Evolutionary conservation across 2,113 vertebrate species (phyloP).

Genomic region (Echinops telfairi): DNA sequence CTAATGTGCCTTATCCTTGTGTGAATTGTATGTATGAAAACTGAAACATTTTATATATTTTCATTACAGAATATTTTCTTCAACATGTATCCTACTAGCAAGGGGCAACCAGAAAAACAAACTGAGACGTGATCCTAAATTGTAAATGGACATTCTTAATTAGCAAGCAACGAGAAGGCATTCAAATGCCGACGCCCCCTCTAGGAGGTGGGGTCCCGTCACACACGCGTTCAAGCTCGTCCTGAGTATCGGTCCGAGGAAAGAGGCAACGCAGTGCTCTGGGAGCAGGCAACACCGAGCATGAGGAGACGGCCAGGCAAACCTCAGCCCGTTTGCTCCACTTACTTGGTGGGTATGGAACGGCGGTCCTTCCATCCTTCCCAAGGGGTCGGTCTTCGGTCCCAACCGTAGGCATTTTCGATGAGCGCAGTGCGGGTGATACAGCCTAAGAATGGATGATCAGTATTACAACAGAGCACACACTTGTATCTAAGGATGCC

Average conservation of each 20-base stretch:
- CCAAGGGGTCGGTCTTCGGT: slow-evolving; percentile 94
- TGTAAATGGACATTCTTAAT: slow-evolving; percentile 18
- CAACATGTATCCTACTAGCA: background rate
- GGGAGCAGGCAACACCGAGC: background rate
- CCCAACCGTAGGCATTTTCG: slow-evolving; percentile 89
- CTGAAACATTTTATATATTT: background rate
- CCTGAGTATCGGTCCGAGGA: background rate
- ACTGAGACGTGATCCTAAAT: slow-evolving; percentile 8
- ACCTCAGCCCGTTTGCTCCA: background rate
- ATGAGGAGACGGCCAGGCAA: background rate
- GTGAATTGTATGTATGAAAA: slow-evolving; percentile 37
- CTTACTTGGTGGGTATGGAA: slow-evolving; percentile 97
- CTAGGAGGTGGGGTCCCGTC: background rate
- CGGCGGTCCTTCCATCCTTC: slow-evolving; percentile 94
- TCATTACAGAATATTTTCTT: too few species aligned
- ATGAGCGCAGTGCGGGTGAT: slow-evolving; percentile 92
- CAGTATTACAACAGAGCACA: background rate
- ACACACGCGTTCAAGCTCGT: background rate
- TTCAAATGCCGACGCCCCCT: slow-evolving; percentile 1
- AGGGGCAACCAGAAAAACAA: slow-evolving; percentile 6
- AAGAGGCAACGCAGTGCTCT: background rate
- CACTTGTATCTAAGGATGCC: background rate
- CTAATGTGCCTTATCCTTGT: background rate
- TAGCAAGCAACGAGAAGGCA: slow-evolving; percentile 25
- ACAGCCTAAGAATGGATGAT: slow-evolving; percentile 86